Percentiles rank a stretch among this genome's conserved stretches.
Conservation (phyloP, 2,888 invertebrate species). For the Agrochola circellaris region DNA sequence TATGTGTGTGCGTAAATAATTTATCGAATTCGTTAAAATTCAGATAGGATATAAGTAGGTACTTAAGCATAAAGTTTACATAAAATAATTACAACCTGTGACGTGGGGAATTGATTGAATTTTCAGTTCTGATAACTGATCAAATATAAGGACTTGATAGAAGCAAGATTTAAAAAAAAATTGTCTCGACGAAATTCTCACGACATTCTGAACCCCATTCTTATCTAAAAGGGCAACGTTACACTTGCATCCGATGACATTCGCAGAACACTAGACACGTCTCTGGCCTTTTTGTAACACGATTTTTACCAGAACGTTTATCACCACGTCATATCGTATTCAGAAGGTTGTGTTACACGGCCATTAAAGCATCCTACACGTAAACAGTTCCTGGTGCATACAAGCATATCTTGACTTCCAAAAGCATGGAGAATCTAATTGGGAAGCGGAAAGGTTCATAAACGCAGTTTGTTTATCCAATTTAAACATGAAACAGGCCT, state of each 20-base stretch:
- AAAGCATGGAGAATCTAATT: constrained; percentile 52
- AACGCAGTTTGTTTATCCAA: constrained; percentile 46
- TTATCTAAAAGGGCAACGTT: constrained; percentile 29
- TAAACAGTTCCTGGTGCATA: constrained; percentile 33
- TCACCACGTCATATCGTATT: constrained; percentile 24
- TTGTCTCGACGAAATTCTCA: constrained; percentile 14
- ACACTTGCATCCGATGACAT: constrained; percentile 36
- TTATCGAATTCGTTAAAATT: constrained; percentile 10
- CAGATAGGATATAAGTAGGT: too few relatives aligned
- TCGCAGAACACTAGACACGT: constrained; percentile 34
- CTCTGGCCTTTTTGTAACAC: constrained; percentile 6
- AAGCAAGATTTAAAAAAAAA: neutral
- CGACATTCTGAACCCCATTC: constrained; percentile 27
- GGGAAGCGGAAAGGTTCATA: constrained; percentile 48
- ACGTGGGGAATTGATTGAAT: constrained; percentile 1
- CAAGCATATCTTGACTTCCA: constrained; percentile 42
- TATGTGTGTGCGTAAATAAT: constrained; percentile 20
- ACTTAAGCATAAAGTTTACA: constrained; percentile 5
- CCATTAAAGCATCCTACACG: constrained; percentile 32
- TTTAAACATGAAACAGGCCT: constrained; percentile 41
- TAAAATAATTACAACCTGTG: neutral
- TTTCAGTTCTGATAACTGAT: neutral
- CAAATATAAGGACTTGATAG: neutral
- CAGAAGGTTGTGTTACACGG: constrained; percentile 20
- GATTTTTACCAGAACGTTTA: constrained; percentile 5